Conservation (phyloP, 2,797 vertebrate species). For the Crenichthys baileyi region DNA sequence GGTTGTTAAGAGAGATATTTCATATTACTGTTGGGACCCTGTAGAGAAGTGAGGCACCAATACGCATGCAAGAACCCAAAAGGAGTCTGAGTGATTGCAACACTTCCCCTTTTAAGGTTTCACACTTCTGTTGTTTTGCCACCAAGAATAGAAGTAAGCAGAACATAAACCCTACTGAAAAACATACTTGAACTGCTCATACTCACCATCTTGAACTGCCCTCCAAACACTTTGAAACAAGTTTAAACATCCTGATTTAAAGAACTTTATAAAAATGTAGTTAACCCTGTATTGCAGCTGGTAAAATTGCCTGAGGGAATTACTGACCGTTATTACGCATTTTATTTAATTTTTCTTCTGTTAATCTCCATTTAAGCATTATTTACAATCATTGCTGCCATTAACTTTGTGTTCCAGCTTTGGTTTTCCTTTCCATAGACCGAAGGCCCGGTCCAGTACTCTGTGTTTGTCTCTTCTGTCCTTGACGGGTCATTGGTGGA, state of each 20-base stretch:
- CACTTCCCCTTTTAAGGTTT: constrained; percentile 78
- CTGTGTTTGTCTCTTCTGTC: no score
- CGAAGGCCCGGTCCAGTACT: not conserved
- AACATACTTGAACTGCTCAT: constrained; percentile 30
- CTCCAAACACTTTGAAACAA: constrained; percentile 5
- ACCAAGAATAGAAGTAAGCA: constrained; percentile 17
- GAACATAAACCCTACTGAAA: constrained; percentile 19
- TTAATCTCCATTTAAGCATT: no score
- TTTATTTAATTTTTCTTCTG: no score
- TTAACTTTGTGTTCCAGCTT: not conserved
- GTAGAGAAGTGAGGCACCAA: constrained; percentile 52
- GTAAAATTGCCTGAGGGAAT: not conserved
- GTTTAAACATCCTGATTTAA: not conserved
- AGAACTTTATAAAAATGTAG: not conserved
- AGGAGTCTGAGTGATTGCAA: constrained; percentile 58
- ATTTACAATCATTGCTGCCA: not conserved
- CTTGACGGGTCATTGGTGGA: not conserved
- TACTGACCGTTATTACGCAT: not conserved
- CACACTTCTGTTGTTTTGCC: constrained; percentile 49
- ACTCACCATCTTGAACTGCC: not conserved
- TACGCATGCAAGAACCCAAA: constrained; percentile 57
- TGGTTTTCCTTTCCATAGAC: no score
- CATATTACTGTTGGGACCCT: constrained; percentile 29
- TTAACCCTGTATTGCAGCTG: not conserved
- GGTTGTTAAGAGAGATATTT: constrained; percentile 25